Base-by-base conservation (phyloP, 1,140 invertebrate genomes). In the Mylabris phalerata region DNA sequence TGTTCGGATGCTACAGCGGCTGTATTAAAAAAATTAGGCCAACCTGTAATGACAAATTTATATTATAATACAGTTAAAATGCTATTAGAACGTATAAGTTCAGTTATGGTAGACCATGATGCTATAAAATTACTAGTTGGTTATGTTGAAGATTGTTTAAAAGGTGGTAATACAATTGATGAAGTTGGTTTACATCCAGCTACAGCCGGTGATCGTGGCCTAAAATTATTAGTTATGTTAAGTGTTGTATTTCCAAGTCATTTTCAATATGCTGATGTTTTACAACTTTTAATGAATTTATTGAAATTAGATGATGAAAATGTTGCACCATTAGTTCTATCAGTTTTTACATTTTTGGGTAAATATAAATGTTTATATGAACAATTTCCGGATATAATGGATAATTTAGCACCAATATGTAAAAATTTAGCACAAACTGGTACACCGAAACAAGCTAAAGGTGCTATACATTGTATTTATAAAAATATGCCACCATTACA, bases 51-150 rank as follows among this genome's bases (percentile, higher is more conserved):
- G 84, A 94, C 92, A 1, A 96, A 97, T 78, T 73, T 94, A 27
- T 93, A 96, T 71, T 98, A 97, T 74, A 95, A 94, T 69, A 95
- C 92, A 1, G 89, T 98, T 2, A 67, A 98, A 78, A 92, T 93
- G 83, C 73, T 98, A 9, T 77, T 98, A 27, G 94, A 98, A 75
- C 78, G 95, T 62, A 89, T 95, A 9, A 95, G 93, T 41, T 95
- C 93, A 0, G 92, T 98, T 2, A 93, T 98, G 87, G 89, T 98
- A 11, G 95, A 98, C 72, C 86, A 88, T 63, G 84, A 89, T 59
- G 90, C 93, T 0, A 80, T 94, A 55, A 82, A 85, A 50, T 77
- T 86, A 55, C 75, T 88, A n/a, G 82, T 89, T 40, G 77, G 81
- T 42, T 87, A 84, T 67, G 82, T 86, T 10, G 82, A 85, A 68